phyloP scores from a whole-genome alignment of 2,888 invertebrate species.

The Muschampia plurimacula region DNA sequence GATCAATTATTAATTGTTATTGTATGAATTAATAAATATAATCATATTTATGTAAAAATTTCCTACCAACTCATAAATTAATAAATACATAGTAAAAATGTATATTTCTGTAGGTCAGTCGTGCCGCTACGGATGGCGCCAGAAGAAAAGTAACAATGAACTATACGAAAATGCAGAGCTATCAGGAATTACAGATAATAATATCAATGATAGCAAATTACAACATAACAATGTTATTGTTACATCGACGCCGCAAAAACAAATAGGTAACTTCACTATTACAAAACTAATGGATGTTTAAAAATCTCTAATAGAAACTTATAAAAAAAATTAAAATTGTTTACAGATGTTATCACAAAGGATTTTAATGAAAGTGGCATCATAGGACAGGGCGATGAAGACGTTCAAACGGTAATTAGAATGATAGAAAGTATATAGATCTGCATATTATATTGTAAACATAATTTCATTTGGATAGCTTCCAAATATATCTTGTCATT shows the following conservation, averaged over 20 bases:
- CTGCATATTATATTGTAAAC: conserved; percentile 8
- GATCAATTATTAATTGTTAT: no score
- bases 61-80: background rate
- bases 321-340: background rate
- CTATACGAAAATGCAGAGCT: conserved; percentile 18
- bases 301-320: background rate
- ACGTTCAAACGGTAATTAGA: conserved; percentile 59
- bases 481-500: conserved; percentile 25
- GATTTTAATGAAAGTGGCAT: conserved; percentile 39
- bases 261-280: background rate
- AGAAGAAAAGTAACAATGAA: conserved; percentile 27
- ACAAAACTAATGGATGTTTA: background rate
- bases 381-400: conserved; percentile 78
- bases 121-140: conserved; percentile 28
- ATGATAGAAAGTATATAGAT: background rate
- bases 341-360: conserved; percentile 9
- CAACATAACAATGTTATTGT: conserved; percentile 10
- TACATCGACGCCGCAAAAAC: conserved; percentile 18
- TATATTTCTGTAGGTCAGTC: conserved; percentile 14
- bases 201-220: background rate
- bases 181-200: background rate
- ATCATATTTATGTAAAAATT: background rate
- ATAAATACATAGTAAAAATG: background rate
- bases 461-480: conserved; percentile 18
- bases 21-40: no score